Base-by-base conservation (phyloP, 2,797 vertebrate genomes). In the Parauchenoglanis punctatus region DNA sequence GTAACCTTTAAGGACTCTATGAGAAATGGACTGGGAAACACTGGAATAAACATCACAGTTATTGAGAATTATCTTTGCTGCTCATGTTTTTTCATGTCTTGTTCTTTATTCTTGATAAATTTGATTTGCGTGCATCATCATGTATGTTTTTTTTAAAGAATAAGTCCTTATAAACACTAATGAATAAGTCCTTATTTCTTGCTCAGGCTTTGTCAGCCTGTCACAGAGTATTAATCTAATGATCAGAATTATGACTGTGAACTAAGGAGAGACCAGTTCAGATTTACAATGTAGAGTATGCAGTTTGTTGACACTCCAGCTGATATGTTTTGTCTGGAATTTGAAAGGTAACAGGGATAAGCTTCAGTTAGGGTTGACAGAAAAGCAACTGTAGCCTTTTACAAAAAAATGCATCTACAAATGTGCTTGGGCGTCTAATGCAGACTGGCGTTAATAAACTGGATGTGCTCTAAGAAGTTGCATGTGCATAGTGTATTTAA, bases 401-500 rank as follows among this genome's bases (percentile, higher is more conserved):
- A 68, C 56, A 73, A 67, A 44, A 10, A 85, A 49, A 59, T 61
- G 7, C 58, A 17, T 77, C 49, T 61, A 23, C 46, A 75, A n/a
- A 75, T 76, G 25, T 7, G 7, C n/a, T 75, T 11, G 23, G 23
- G 8, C 4, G 15, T 49, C n/a, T 31, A 54, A 31, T 35, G 17
- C 54, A 58, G 52, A 28, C 13, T 4, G 75, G 15, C 12, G 10
- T 49, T 49, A 49, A 49, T 49, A 49, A 7, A 49, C 49, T 49
- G 49, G 49, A 10, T 10, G 10, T 49, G 49, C 7, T 7, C 49
- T 49, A 56, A 44, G 31, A 72, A 70, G n/a, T 56, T 46, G n/a
- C 8, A 81, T 70, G 15, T 46, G n/a, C 15, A 17, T 87, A 18
- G 7, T 65, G 20, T 83, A 65, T 83, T 75, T 83, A 54, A 28